A percentile compares a stretch with the other conserved stretches of the same genome.
Evolutionary conservation across 1,140 invertebrate species (phyloP).

Genomic region (Drosophila watanabei): DNA sequence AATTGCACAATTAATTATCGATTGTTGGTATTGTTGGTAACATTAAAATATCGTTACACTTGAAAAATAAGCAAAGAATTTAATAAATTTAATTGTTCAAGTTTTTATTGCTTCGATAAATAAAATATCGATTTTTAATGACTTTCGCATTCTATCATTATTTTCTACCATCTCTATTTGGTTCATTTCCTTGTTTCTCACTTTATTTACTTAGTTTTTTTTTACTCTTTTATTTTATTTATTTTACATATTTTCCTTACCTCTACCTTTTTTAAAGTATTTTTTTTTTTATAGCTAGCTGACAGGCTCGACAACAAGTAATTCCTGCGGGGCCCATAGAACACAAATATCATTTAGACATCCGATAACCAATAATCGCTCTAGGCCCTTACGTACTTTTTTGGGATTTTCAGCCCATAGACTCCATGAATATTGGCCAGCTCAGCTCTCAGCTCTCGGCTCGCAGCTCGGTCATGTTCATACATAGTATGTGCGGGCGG

Average conservation of each 20-base stretch:
- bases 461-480: background rate
- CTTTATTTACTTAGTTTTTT: background rate
- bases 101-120: too few relatives aligned
- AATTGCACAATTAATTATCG: too few relatives aligned
- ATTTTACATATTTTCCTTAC: background rate
- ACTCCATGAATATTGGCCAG: conserved; percentile 10
- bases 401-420: conserved; percentile 6
- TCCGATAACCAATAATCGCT: conserved; percentile 18
- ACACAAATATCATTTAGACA: conserved; percentile 17
- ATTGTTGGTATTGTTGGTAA: too few relatives aligned
- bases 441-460: background rate
- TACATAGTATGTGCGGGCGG: conserved; percentile 4
- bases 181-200: too few relatives aligned
- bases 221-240: background rate
- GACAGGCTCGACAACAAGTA: background rate
- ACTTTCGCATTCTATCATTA: too few relatives aligned
- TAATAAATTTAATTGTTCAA: too few relatives aligned
- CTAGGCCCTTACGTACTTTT: conserved; percentile 17
- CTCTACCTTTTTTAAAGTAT: background rate
- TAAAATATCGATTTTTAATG: too few relatives aligned
- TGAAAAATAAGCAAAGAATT: too few relatives aligned
- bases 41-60: too few relatives aligned
- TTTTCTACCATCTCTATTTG: too few relatives aligned
- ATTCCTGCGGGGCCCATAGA: conserved; percentile 4
- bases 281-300: background rate